Base-by-base conservation (phyloP, 2,797 vertebrate genomes). In the Champsocephalus gunnari region DNA sequence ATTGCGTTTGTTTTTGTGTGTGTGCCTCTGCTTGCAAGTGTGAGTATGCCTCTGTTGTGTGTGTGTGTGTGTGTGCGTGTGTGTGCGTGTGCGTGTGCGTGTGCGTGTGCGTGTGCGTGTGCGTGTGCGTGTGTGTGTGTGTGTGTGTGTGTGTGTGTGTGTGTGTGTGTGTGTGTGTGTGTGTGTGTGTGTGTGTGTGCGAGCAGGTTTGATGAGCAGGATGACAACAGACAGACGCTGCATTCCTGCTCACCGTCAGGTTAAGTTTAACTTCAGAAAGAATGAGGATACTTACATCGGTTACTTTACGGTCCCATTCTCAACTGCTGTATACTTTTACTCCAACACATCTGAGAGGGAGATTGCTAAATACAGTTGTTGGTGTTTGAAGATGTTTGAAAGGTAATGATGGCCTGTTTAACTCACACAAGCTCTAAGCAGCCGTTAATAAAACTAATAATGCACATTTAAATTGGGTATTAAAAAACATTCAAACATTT, bases 131-230 rank as follows among this genome's bases (percentile, higher is more conserved):
- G 53, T 65, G 43, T 49, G 13, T 54, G 44, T 51, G 56, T 66
- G 17, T 66, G 45, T 57, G n/a, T 53, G 48, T 66, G 67, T 66
- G 41, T 64, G 51, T 59, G 53, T 55, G 57, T 61, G 49, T 50
- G 13, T 55, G 44, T 51, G 57, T 66, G 12, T 66, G 45, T 57
- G n/a, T 54, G 48, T 66, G 68, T 66, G 32, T 64, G 49, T 55
- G 32, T 66, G 43, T 61, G 21, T 21, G 21, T 21, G 21, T 21
- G 21, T 21, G 21, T 21, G 21, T 21, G 21, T 21, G 21, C 1
- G 69, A 94, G 93, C 94, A 93, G 91, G 93, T 95, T 92, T 88
- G 92, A 95, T 95, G 82, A 88, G 82, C 59, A 88, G 84, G 67
- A 87, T 82, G 92, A 94, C 90, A 94, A 94, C 90, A 91, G 89